These are phyloP conservation scores for Onychomys arenicola DNA, from an alignment of 2,797 vertebrate species.

Conservation along the genomic window DNA sequence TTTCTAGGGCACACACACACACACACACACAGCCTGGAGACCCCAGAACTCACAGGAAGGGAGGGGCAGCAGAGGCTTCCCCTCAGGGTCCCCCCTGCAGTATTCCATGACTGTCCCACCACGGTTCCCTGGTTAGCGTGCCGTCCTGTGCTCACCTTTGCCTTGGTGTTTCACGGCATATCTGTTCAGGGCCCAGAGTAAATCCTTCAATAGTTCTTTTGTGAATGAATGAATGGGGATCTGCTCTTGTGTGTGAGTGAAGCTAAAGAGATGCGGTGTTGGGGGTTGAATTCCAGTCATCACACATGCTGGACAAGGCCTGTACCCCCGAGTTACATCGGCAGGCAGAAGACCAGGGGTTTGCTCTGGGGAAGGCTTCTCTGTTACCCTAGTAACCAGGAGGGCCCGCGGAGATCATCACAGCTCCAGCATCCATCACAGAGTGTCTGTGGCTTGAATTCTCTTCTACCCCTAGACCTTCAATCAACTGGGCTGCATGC, in stretches of 20 bases:
- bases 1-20: neutral
- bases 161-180: neutral
- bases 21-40: neutral
- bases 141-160: neutral
- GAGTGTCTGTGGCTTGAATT: neutral
- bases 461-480: neutral
- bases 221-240: neutral
- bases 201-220: slow-evolving; percentile 1
- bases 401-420: neutral
- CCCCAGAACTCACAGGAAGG: neutral
- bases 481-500: neutral
- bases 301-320: neutral
- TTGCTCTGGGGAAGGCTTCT: neutral
- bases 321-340: neutral
- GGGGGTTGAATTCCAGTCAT: neutral
- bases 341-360: neutral
- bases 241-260: neutral
- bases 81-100: neutral
- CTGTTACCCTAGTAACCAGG: neutral
- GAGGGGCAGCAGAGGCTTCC: neutral
- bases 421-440: neutral
- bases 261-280: neutral
- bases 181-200: neutral
- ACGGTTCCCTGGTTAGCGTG: too few relatives aligned
- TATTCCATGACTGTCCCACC: neutral